Base-by-base conservation (phyloP, 2,888 invertebrate genomes). In the Spisula subtruncata region DNA sequence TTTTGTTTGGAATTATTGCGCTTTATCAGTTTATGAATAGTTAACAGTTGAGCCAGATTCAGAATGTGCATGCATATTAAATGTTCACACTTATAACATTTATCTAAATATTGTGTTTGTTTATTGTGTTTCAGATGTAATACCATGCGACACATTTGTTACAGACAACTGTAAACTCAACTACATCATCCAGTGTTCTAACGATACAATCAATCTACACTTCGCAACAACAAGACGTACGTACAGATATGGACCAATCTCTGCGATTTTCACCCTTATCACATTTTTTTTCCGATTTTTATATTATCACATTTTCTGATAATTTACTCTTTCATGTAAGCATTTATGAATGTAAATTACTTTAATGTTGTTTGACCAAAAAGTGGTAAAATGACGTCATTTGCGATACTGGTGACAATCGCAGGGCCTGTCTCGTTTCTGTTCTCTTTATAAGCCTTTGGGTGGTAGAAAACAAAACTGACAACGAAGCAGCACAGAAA, bases 151-250 rank as follows among this genome's bases (percentile, higher is more conserved):
- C 0, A 83, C 29, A 12, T 87, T 75, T 79, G 91, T 87, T 46
- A 25, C 16, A 16, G 81, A 83, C 14, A 80, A 87, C 35, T 92
- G 92, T 60, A 85, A 89, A 20, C 88, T 88, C 25, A 87, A 75
- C 25, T 92, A 90, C 66, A 25, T 87, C 16, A 90, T 92, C 18
- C 35, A 35, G 8, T 92, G 91, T 87, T 86, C 85, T 16, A 86
- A 90, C 25, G 46, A 75, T n/a, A 85, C 82, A 12, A 41, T 81
- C 16, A 20, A 66, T 10, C 84, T 92, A 20, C 85, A 87, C 20
- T 88, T 89, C 48, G 88, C 91, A 12, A 89, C 90, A 60, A 87
- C 51, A n/a, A 86, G 89, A 85, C 86, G 92, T 92, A 81, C 83
- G 92, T 90, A 79, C 60, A 84, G 12, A 32, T 10, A 56, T 29